phyloP scores from a whole-genome alignment of 2,797 vertebrate genomes.

The Chloroceryle amazona region DNA sequence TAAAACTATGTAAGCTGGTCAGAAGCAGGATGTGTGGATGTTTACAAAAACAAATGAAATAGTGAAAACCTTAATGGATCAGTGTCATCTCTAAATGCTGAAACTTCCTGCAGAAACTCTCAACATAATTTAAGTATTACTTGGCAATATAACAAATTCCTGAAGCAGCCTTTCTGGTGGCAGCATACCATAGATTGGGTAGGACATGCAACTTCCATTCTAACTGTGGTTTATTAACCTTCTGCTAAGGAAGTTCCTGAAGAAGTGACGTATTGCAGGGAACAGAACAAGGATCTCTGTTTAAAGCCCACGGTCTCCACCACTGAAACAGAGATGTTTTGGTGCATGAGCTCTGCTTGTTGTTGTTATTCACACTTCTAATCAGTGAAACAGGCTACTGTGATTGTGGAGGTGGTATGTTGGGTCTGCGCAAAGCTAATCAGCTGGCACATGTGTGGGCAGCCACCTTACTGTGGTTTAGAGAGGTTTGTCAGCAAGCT shows the following conservation, averaged over 20 bases:
- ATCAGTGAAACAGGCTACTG: conserved; percentile 59
- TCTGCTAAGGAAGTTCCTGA: neutral
- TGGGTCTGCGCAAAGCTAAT: conserved; percentile 51
- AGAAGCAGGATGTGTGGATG: neutral
- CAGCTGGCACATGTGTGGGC: conserved; percentile 66
- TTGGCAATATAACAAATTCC: neutral
- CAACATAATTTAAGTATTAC: neutral
- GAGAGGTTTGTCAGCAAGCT: conserved; percentile 27
- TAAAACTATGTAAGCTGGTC: neutral
- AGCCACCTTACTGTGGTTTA: conserved; percentile 39
- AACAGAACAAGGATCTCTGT: neutral
- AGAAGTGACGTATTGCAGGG: neutral
- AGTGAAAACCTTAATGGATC: neutral
- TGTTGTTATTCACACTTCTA: conserved; percentile 42
- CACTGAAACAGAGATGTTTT: neutral
- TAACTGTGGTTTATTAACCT: neutral
- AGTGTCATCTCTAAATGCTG: neutral
- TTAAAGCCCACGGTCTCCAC: neutral
- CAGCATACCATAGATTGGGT: neutral
- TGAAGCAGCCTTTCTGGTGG: neutral
- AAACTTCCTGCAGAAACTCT: neutral
- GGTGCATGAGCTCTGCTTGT: neutral
- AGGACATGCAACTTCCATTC: neutral
- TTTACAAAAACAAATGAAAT: neutral
- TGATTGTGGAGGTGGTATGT: conserved; percentile 71